These are phyloP conservation scores for Hemitrygon akajei DNA, from an alignment of 2,797 vertebrate genomes.

Conservation along the genomic window DNA sequence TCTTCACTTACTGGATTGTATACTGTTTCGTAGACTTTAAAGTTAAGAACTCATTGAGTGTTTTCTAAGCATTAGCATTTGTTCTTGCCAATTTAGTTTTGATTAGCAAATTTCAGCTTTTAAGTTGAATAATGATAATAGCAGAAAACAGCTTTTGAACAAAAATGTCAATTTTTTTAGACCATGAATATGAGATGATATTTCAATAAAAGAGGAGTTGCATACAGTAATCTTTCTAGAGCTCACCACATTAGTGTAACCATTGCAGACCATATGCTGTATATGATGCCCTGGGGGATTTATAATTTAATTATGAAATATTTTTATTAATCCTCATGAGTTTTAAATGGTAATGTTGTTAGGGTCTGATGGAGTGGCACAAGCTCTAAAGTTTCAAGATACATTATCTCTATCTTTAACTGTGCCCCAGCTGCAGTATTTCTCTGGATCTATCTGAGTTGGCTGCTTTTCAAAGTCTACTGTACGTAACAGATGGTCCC, in stretches of 20 bases:
- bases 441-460: constrained; percentile 6
- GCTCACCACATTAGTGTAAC: neutral
- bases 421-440: constrained; percentile 14
- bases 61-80: no score
- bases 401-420: neutral
- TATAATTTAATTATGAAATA: neutral
- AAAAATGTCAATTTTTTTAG: no score
- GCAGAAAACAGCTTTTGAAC: no score
- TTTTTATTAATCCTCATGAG: neutral
- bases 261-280: neutral
- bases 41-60: no score
- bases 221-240: neutral
- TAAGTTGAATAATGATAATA: no score
- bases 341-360: neutral
- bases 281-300: no score
- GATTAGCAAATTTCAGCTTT: no score
- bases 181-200: no score
- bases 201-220: neutral
- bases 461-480: constrained; percentile 30
- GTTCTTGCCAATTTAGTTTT: no score
- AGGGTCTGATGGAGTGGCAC: neutral
- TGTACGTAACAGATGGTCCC: constrained; percentile 1
- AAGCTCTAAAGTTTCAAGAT: constrained; percentile 10
- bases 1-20: no score
- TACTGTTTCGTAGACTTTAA: no score